These are phyloP conservation scores for Alaudala cheleensis DNA, from an alignment of 2,113 vertebrate species.

Conservation along the genomic window DNA sequence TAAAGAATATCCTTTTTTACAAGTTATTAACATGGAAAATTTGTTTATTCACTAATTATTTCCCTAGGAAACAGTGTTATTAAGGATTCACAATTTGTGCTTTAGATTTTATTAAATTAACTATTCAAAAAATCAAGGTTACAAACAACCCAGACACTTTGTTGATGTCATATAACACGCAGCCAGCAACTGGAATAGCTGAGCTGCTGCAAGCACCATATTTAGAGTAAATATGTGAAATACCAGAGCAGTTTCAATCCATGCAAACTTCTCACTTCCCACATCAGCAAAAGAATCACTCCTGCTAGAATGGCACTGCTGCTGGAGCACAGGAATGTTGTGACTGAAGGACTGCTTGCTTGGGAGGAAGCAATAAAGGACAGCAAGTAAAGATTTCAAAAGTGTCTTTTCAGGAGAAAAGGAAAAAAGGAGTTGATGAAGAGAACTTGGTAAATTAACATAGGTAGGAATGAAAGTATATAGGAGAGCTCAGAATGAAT, in stretches of 20 bases:
- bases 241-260: not conserved
- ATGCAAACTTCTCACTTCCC: not conserved
- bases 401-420: not conserved
- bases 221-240: conserved; percentile 43
- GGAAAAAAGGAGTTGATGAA: not conserved
- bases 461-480: not conserved
- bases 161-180: not conserved
- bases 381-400: not conserved
- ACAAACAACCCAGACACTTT: not conserved
- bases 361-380: not conserved
- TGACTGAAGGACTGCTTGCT: not conserved
- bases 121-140: not conserved
- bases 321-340: fast-evolving
- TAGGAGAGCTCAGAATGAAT: not conserved
- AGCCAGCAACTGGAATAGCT: not conserved
- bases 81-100: not conserved
- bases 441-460: not conserved
- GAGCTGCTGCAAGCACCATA: not conserved
- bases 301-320: not conserved
- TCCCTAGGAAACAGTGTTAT: not conserved
- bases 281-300: not conserved
- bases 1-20: not conserved
- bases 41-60: not conserved
- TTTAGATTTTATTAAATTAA: not conserved
- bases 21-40: not conserved